Percentiles rank a stretch among this genome's conserved stretches.
phyloP scores from a whole-genome alignment of 2,113 vertebrate genomes.

The Tringa solitaria region DNA sequence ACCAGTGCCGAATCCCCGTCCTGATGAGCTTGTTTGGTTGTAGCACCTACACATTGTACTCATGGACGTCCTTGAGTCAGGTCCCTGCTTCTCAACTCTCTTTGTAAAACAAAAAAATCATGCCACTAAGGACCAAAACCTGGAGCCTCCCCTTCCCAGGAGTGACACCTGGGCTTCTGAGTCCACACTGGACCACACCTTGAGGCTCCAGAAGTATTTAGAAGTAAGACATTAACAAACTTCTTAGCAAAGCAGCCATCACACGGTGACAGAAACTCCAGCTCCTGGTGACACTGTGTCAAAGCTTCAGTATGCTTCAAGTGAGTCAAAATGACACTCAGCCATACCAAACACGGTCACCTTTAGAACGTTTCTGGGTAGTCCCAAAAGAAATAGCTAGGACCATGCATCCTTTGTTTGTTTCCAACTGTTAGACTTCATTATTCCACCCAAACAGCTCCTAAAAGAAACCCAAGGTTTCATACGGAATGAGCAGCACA shows the following conservation, averaged over 20 bases:
- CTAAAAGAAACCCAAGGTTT: neutral
- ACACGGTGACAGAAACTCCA: neutral
- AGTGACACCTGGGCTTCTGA: neutral
- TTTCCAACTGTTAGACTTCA: neutral
- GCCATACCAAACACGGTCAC: neutral
- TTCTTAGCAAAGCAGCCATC: neutral
- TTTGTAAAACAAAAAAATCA: neutral
- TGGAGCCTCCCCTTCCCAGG: neutral
- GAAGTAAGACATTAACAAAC: neutral
- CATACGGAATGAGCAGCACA: neutral
- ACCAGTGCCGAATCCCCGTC: neutral
- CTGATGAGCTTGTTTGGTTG: neutral
- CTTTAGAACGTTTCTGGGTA: neutral
- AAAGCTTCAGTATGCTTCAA: neutral
- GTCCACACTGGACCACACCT: neutral
- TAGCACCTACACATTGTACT: neutral
- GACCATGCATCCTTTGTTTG: neutral
- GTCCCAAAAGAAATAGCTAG: neutral
- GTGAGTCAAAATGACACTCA: neutral
- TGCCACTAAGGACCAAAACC: neutral
- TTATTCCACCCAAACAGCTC: neutral
- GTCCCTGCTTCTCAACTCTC: neutral
- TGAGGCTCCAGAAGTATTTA: neutral
- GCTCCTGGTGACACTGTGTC: neutral
- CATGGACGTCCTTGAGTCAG: neutral